phyloP scores from a whole-genome alignment of 2,888 invertebrate genomes.

The Rhagium mordax region DNA sequence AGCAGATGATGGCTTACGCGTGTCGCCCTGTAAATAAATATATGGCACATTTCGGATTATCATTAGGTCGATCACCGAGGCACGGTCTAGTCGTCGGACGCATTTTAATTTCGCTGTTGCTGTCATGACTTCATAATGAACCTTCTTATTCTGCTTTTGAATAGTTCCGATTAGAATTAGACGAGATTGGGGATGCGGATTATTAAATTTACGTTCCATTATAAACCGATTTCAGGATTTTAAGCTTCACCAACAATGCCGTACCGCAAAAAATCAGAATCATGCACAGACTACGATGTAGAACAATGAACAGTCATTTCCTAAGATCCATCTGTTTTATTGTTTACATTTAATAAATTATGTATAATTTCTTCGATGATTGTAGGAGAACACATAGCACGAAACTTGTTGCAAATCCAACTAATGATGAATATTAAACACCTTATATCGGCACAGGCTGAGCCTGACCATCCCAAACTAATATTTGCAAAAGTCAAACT shows the following conservation, averaged over 20 bases:
- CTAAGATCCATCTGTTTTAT: too few species aligned
- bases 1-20: not conserved
- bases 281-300: too few species aligned
- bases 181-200: not conserved
- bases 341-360: too few species aligned
- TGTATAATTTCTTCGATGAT: too few species aligned
- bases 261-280: too few species aligned
- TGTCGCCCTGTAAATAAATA: not conserved
- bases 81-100: not conserved
- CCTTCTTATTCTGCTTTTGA: not conserved
- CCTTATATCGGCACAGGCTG: not conserved
- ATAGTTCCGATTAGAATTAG: not conserved
- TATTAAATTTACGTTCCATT: not conserved
- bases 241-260: too few species aligned
- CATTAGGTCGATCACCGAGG: not conserved
- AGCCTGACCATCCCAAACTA: not conserved
- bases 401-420: not conserved
- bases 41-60: not conserved
- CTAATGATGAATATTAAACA: not conserved
- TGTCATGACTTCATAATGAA: slow-evolving; percentile 10
- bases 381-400: not conserved
- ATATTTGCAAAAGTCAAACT: not conserved
- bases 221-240: not conserved
- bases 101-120: not conserved
- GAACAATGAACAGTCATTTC: too few species aligned